phyloP scores from a whole-genome alignment of 2,888 invertebrate genomes.

The Chrysotoxum bicinctum region DNA sequence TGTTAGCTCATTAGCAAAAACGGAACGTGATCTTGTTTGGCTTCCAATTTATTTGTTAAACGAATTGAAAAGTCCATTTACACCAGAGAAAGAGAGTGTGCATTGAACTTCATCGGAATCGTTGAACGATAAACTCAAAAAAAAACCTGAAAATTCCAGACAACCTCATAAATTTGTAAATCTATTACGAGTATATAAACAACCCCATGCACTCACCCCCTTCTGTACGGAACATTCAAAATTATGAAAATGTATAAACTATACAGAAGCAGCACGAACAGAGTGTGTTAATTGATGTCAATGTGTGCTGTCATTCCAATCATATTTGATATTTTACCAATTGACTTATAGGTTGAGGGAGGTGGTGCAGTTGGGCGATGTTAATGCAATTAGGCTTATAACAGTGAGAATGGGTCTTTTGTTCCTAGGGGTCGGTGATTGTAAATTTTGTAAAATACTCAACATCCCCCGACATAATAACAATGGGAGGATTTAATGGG shows the following conservation, averaged over 20 bases:
- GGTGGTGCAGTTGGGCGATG: conserved; percentile 42
- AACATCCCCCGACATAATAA: background rate
- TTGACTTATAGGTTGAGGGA: conserved; percentile 40
- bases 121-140: conserved; percentile 21
- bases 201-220: background rate
- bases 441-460: background rate
- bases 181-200: conserved; percentile 4
- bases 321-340: conserved; percentile 62
- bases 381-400: conserved; percentile 60
- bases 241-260: conserved; percentile 37
- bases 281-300: conserved; percentile 65
- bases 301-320: conserved; percentile 61
- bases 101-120: conserved; percentile 54
- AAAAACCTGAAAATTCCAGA: background rate
- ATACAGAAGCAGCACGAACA: too few species aligned
- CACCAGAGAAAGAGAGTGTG: conserved; percentile 4
- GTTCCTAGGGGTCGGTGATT: background rate
- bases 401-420: conserved; percentile 6
- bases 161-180: background rate
- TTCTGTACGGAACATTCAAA: background rate
- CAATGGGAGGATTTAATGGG: background rate
- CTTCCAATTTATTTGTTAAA: conserved; percentile 61
- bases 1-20: conserved; percentile 49
- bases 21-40: conserved; percentile 58
- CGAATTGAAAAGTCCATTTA: conserved; percentile 49